Evolutionary conservation across 2,113 vertebrate species (phyloP), one percentile per base, ranked within the genome.

Genomic region (Cygnus buccinator): DNA sequence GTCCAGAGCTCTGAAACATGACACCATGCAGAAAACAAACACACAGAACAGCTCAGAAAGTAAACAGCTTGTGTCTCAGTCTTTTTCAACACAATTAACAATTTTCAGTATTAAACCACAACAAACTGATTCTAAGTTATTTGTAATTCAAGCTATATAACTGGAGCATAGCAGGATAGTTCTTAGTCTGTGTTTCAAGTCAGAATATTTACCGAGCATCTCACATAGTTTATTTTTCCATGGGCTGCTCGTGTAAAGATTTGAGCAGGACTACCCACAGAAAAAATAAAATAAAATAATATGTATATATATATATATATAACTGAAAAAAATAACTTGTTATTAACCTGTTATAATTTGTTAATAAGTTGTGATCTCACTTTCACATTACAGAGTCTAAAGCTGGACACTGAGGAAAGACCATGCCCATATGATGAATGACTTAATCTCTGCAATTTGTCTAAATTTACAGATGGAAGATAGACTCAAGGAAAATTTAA

Each of bases 391-490:
- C 2, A 19, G 13, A 67, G 28, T 8, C 48, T 50, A 33, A 7
- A 65, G 26, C 16, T 41, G 43, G 9, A 43, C 1, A 1, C 31
- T 29, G 13, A 16, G 44, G 44, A 35, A 41, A 62, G 7, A 48
- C 1, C 21, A 44, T 35, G 2, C 4, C 26, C 33, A 1, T 5
- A 9, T 1, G 37, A 61, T 4, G 54, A 48, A 4, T 1, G n/a
- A 14, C 31, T 46, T 48, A 17, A 33, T 6, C 39, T 75, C 28
- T 39, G 37, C 14, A 18, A 19, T 35, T 39, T 6, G 1, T 35
- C 54, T 61, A 39, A 46, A 52, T 6, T 80, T 10, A 29, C 76
- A 28, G 13, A 13, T 70, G 46, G 33, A 52, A 71, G 18, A 3
- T 33, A 44, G 37, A 33, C 50, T 29, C 16, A 17, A 4, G 52